Evolutionary conservation across 2,797 vertebrate genomes (phyloP).

Genomic region (Myotis planiceps): DNA sequence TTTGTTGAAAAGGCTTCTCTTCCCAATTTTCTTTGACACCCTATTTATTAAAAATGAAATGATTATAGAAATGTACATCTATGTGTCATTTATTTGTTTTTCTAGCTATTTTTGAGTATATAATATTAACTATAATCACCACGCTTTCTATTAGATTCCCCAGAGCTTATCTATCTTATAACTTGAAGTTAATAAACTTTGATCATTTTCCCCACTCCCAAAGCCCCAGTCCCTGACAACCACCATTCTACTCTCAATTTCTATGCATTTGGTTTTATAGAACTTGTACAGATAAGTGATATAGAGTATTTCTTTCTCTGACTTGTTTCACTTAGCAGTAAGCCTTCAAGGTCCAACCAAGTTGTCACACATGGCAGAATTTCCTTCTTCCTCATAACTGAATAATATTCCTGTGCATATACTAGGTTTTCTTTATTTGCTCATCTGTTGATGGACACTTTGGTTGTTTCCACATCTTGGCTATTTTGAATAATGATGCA

Average conservation of each 20-base stretch:
- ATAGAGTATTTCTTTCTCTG: not conserved
- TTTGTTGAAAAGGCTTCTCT: not conserved
- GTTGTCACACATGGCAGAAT: not conserved
- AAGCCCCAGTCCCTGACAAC: not conserved
- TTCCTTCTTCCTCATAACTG: not conserved
- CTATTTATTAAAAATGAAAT: not conserved
- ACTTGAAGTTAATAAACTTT: not conserved
- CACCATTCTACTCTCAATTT: not conserved
- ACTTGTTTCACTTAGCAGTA: not conserved
- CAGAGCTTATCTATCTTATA: not conserved
- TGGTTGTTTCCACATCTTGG: not conserved
- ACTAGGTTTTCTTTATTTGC: not conserved
- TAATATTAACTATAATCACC: not conserved
- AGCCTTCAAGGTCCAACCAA: not conserved
- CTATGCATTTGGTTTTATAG: not conserved
- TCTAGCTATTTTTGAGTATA: not conserved
- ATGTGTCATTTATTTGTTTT: not conserved
- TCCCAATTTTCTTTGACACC: not conserved
- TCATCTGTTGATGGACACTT: not conserved
- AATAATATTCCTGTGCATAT: not conserved
- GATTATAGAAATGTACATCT: not conserved
- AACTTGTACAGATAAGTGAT: not conserved
- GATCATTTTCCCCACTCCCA: not conserved
- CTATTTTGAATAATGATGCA: not conserved
- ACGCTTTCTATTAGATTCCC: not conserved